Base-by-base conservation (phyloP, 2,888 invertebrate species). In the Alloscopus bannaensis region DNA sequence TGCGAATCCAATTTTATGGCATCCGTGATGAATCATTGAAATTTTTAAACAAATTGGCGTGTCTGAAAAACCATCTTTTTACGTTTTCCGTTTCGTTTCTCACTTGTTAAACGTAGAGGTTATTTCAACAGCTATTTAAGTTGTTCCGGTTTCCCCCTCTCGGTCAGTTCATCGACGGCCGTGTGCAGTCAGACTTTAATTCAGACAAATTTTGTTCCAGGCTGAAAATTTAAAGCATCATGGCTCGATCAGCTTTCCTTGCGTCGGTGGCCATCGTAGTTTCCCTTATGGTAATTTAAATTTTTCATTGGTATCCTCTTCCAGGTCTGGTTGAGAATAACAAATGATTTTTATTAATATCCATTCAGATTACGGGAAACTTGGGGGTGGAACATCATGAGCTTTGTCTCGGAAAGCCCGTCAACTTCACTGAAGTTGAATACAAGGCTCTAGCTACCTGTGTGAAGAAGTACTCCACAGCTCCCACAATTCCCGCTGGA, bases 401-500 rank as follows among this genome's bases (percentile, higher is more conserved):
- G 18, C 47, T 73, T 20, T 73, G 73, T 28, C 20, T 65, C 8
- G 66, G 22, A 2, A 40, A 55, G 8, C 3, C 13, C 11, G 73
- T 73, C 3, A 65, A 73, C 31, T 73, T 66, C 50, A 75, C 75
- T 1, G 75, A 75, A 20, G 66, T 75, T 59, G 75, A 75, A n/a
- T 75, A 42, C 66, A 31, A 66, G 11, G 66, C 75, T 31, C 66
- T 75, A 3, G 75, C 66, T 0, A 66, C 65, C 31, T 75, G 75
- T 57, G 65, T 75, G 22, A 75, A 66, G 31, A 66, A 75, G 47
- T 75, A 66, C 26, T 57, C 75, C 3, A 45, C 75, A 22, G 29
- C 75, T 3, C 66, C 65, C 42, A 45, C 18, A 26, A 16, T 75
- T n/a, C 66, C 16, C 22, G 66, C 42, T 20, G 73, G 73, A 20